Evolutionary conservation across 2,113 vertebrate genomes (phyloP).

Genomic region (Agelaius phoeniceus): DNA sequence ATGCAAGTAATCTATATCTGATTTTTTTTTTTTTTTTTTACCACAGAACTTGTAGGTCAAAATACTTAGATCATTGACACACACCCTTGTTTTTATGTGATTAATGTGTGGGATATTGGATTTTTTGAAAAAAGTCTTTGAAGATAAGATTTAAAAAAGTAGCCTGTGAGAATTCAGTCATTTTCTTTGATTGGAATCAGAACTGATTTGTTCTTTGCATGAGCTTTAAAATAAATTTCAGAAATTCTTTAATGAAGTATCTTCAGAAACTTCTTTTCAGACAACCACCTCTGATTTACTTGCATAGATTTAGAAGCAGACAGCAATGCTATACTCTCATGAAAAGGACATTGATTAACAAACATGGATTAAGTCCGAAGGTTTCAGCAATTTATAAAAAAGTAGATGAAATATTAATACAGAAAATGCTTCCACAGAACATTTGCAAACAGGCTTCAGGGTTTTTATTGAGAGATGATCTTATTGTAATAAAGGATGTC

Average conservation of each 20-base stretch:
- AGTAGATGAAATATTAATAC: neutral
- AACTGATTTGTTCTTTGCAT: neutral
- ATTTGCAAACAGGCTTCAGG: neutral
- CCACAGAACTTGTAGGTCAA: neutral
- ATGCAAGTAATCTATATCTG: neutral
- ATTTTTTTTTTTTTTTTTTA: neutral
- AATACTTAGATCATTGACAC: neutral
- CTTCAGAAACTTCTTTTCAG: neutral
- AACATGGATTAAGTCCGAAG: neutral
- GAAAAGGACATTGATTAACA: neutral
- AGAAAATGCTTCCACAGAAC: neutral
- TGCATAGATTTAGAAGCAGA: neutral
- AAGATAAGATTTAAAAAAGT: neutral
- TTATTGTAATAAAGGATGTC: neutral
- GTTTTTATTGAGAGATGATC: neutral
- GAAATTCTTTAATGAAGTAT: neutral
- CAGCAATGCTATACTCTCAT: neutral
- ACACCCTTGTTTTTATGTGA: neutral
- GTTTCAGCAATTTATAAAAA: neutral
- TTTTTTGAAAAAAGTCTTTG: neutral
- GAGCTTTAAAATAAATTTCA: neutral
- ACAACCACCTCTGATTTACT: neutral
- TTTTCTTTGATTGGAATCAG: neutral
- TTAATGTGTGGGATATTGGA: neutral
- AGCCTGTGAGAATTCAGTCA: neutral